Conservation (phyloP, 2,113 vertebrate genomes). For the Zosterops pallidus region DNA sequence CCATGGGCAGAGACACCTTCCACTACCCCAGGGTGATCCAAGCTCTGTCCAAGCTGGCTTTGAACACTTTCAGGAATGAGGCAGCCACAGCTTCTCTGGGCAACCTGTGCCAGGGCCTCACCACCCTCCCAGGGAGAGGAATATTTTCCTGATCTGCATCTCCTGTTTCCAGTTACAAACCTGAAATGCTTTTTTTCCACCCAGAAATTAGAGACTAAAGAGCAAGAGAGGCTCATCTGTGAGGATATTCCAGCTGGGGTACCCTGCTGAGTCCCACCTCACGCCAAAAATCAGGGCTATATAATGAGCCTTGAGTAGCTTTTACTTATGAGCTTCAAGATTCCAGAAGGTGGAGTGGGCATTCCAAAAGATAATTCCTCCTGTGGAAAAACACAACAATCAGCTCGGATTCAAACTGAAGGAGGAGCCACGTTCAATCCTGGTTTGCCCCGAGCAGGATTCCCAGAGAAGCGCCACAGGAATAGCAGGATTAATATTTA, state of each 20-base stretch:
- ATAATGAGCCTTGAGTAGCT: accelerated
- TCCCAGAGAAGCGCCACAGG: background rate
- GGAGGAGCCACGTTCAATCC: background rate
- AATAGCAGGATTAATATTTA: background rate
- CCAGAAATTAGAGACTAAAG: background rate
- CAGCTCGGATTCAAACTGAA: background rate
- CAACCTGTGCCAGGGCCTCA: accelerated
- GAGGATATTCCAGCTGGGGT: background rate
- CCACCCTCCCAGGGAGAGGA: background rate
- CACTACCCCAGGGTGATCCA: background rate
- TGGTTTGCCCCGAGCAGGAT: background rate
- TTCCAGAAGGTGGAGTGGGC: background rate
- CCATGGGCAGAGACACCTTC: accelerated
- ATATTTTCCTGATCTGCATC: background rate
- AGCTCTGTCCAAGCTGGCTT: accelerated
- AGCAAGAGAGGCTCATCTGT: accelerated
- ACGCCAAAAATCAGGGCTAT: background rate
- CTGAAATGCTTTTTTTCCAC: background rate
- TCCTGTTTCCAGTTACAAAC: background rate
- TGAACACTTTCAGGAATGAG: background rate
- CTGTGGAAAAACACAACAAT: background rate
- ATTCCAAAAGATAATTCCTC: background rate
- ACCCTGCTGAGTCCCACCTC: background rate
- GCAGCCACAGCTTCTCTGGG: background rate
- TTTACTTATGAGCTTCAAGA: accelerated